Conservation (phyloP, 92 coral and sea anemone genomes). For the Siderastrea siderea region DNA sequence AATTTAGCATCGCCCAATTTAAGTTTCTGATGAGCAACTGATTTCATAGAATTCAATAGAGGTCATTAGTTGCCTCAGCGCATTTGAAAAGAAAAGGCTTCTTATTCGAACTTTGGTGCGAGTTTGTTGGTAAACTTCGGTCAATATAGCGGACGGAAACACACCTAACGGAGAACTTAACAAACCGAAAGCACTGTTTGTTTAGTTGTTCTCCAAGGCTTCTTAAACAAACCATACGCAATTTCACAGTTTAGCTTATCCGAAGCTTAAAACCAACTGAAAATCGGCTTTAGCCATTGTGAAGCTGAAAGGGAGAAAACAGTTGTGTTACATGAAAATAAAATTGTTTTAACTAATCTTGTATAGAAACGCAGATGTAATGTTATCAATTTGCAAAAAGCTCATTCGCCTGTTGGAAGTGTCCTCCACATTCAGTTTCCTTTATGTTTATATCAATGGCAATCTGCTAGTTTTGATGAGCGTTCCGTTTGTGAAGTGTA, state of each 20-base stretch:
- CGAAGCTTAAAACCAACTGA: not conserved
- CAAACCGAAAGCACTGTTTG: slow-evolving; percentile 20
- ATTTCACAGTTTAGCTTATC: slow-evolving; percentile 3
- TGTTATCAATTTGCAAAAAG: not conserved
- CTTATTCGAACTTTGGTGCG: not conserved
- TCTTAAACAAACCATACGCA: slow-evolving; percentile 29
- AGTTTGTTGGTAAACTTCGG: not conserved
- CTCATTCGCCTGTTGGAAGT: not conserved
- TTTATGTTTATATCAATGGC: slow-evolving; percentile 23
- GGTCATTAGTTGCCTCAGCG: not conserved
- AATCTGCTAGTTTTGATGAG: slow-evolving; percentile 20
- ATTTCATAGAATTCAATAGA: slow-evolving; percentile 6
- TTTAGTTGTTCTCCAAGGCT: slow-evolving; percentile 29
- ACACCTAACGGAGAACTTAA: slow-evolving; percentile 19
- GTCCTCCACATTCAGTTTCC: not conserved
- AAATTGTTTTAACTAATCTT: not conserved
- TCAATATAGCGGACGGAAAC: slow-evolving; percentile 20
- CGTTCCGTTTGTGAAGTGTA: slow-evolving; percentile 11
- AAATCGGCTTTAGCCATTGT: not conserved
- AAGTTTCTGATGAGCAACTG: slow-evolving; percentile 9
- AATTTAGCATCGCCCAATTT: not conserved
- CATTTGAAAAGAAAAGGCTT: not conserved
- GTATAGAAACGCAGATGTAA: slow-evolving; percentile 29
- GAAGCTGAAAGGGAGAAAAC: not conserved
- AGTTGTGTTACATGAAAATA: not conserved